Base-by-base conservation (phyloP, 2,113 vertebrate species). In the Aythya baeri region DNA sequence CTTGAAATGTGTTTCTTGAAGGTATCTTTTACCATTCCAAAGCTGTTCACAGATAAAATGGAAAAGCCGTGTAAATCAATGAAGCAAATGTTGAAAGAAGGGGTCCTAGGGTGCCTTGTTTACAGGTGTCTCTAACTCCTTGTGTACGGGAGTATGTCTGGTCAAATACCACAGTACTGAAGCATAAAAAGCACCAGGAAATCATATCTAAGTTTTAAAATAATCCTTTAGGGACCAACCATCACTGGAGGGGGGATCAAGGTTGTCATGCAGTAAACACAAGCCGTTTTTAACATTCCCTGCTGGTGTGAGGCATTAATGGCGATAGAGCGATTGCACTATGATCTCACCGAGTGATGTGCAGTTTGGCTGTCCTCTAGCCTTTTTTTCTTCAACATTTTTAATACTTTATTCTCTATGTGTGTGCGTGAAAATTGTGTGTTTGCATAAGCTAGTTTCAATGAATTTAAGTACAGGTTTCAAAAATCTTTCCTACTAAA, bases 291-390 rank as follows among this genome's bases (percentile, higher is more conserved):
- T 92, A 72, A 82, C 88, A 61, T 66, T 94, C 94, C 88, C 80
- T 34, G 36, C 89, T 94, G 86, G 92, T 2, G 12, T 73, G 92
- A 96, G 94, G 94, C 55, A 0, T 94, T 88, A 41, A 41, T 9
- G 52, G 57, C 59, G 70, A 50, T 34, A 43, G 92, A 78, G 82
- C 68, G 34, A 43, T 59, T 98, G 98, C 98, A 98, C 98, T 97
- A 97, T 99, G 99, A 99, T 98, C 99, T 99, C 98, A 9, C 2
- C 32, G 98, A 98, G 99, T 91, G 99, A 99, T 93, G 99, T 98
- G 98, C 99, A 96, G 89, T 94, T 97, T 90, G 92, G 91, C 97
- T 97, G 86, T 75, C 96, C 89, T 92, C 92, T 73, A 94, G 93
- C 96, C 93, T 97, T 96, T 97, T 97, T 98, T 97, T 97, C 94